Base-by-base conservation (phyloP, 2,113 vertebrate species). In the Perca schrenkii region DNA sequence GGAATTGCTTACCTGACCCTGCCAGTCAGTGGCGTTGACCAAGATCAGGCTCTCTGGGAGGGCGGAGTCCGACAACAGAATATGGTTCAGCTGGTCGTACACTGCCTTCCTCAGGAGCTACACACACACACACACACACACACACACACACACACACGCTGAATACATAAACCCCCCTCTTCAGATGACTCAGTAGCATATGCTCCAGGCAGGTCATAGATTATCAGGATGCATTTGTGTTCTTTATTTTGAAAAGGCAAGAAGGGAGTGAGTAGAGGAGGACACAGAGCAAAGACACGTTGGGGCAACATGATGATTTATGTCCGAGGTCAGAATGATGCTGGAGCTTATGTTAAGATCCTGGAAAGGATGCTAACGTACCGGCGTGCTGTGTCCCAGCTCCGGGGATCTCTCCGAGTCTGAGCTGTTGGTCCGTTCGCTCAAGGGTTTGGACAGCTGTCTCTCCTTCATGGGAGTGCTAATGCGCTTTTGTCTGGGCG, bases 71-170 rank as follows among this genome's bases (percentile, higher is more conserved):
- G 95, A 96, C 60, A 96, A 86, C 67, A 98, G 85, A 84, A 97
- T 97, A 86, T 96, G 97, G 92, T 97, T 98, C 75, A 98, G 94
- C 72, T 98, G 97, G 82, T 98, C 97, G 2, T 97, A 97, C 6
- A 97, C 94, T 0, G 93, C 94, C 88, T 97, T 97, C 64, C 97
- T 95, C 46, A 97, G 93, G 65, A 96, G 94, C 97, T 97, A 79
- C 0, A 54, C 77, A 88, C 64, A 77, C 34, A 77, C 64, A 58
- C 47, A 69, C 66, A 66, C 81, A 73, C 43, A 78, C 53, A 83
- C 0, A 47, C 64, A 77, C 49, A 87, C 43, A 82, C 25, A 79
- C 66, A 84, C 82, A 76, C 57, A 64, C 0, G 5, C 0, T 1
- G 25, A 66, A 52, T 43, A 79, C 19, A 76, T 75, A 74, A 80